Percentiles rank a stretch among this genome's conserved stretches.
phyloP scores from a whole-genome alignment of 37 sponge, comb jelly and placozoan genomes.

The Ianthella basta region DNA sequence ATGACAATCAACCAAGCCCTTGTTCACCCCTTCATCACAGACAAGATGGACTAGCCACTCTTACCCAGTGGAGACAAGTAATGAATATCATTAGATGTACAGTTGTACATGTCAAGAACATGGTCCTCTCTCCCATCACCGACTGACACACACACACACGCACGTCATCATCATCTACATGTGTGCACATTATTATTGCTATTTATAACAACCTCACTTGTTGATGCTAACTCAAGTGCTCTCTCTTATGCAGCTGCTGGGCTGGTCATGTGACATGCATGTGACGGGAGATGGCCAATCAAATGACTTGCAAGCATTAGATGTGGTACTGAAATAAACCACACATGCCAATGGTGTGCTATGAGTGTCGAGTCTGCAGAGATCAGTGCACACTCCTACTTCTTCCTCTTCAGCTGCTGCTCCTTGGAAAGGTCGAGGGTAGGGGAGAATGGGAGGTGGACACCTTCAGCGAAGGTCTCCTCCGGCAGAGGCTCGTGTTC shows the following conservation, averaged over 20 bases:
- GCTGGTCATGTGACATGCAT: constrained; percentile 18
- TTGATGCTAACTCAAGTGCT: no score
- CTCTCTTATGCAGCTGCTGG: no score
- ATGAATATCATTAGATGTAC: no score
- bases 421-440: not conserved
- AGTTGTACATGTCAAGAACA: no score
- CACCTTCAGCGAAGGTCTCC: constrained; percentile 65
- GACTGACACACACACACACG: no score
- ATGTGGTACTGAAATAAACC: constrained; percentile 4
- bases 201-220: no score
- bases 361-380: no score
- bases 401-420: not conserved
- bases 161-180: no score
- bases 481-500: constrained; percentile 36
- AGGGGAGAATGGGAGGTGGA: constrained; percentile 54
- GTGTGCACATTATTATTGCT: no score
- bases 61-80: no score
- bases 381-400: not conserved
- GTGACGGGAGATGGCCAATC: constrained; percentile 13
- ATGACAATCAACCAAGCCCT: constrained; percentile 91
- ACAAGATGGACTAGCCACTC: constrained; percentile 67
- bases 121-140: no score
- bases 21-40: constrained; percentile 91
- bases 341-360: no score
- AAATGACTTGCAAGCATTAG: not conserved